A percentile compares a stretch with the other conserved stretches of the same genome.
Conservation (phyloP, 1,140 invertebrate genomes). For the Artemia franciscana region DNA sequence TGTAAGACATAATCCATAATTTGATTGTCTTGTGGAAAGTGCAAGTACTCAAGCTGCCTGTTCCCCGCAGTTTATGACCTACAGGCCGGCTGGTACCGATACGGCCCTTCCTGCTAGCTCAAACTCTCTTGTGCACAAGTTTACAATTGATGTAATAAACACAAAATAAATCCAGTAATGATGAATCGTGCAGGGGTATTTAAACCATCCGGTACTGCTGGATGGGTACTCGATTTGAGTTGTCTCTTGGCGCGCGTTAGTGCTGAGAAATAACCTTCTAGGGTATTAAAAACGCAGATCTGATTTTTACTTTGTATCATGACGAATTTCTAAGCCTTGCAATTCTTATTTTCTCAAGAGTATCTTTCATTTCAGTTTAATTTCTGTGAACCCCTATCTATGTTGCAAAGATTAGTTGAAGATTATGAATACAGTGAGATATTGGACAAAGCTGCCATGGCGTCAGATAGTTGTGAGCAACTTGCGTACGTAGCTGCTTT, state of each 20-base stretch:
- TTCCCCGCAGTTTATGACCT: too few species aligned
- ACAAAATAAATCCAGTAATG: too few species aligned
- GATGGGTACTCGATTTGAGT: not conserved
- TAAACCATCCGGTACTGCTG: not conserved
- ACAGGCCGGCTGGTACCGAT: too few species aligned
- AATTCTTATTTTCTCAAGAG: not conserved
- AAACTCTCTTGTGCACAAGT: too few species aligned
- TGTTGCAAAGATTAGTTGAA: conserved; percentile 89
- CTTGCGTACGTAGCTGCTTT: conserved; percentile 85
- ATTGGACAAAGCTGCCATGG: conserved; percentile 49
- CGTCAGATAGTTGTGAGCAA: conserved; percentile 64
- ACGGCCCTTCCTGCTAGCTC: too few species aligned
- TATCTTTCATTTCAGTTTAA: conserved; percentile 43
- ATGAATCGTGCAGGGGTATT: not conserved
- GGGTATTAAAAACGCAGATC: not conserved
- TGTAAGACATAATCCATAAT: too few species aligned
- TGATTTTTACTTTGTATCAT: not conserved
- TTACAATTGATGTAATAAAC: too few species aligned
- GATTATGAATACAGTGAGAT: conserved; percentile 90
- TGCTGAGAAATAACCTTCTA: not conserved
- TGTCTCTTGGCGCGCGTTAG: not conserved
- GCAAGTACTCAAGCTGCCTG: too few species aligned
- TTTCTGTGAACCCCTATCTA: conserved; percentile 95
- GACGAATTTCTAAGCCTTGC: not conserved
- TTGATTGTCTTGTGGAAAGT: too few species aligned